Evolutionary conservation across 2,888 invertebrate species (phyloP).

Genomic region (Teinopalpus imperialis): DNA sequence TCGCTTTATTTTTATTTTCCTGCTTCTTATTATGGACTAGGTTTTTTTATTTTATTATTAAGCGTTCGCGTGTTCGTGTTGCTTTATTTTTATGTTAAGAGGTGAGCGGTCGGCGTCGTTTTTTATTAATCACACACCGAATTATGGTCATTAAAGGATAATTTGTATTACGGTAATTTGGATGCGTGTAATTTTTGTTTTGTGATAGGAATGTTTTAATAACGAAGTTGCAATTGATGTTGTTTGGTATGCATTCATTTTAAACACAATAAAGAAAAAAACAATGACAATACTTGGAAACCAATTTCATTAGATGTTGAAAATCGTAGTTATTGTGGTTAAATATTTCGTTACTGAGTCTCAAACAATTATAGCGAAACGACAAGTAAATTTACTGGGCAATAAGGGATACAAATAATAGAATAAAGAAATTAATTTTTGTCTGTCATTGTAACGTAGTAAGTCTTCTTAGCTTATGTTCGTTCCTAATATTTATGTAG

Average conservation of each 20-base stretch:
- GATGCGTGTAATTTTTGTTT: slow-evolving; percentile 80
- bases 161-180: slow-evolving; percentile 81
- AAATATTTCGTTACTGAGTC: too few relatives aligned
- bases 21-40: slow-evolving; percentile 81
- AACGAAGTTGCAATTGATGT: slow-evolving; percentile 61
- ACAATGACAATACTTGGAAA: slow-evolving; percentile 22
- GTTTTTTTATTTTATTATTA: slow-evolving; percentile 72
- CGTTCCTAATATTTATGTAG: too few relatives aligned
- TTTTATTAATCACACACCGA: slow-evolving; percentile 74
- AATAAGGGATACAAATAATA: too few relatives aligned
- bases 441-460: too few relatives aligned
- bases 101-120: slow-evolving; percentile 65
- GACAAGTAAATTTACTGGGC: too few relatives aligned
- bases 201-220: slow-evolving; percentile 76
- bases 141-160: slow-evolving; percentile 82
- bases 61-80: slow-evolving; percentile 77
- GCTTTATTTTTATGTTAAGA: slow-evolving; percentile 80
- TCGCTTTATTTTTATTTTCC: slow-evolving; percentile 80
- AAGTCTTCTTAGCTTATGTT: too few relatives aligned
- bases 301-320: neutral
- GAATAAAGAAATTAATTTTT: too few relatives aligned
- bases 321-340: neutral
- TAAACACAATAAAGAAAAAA: too few relatives aligned
- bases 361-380: too few relatives aligned
- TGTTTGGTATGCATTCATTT: slow-evolving; percentile 31